Percentiles rank a stretch among this genome's conserved stretches.
These are phyloP conservation scores for Pycnonotus jocosus DNA, from an alignment of 2,113 vertebrate species.

Conservation along the genomic window DNA sequence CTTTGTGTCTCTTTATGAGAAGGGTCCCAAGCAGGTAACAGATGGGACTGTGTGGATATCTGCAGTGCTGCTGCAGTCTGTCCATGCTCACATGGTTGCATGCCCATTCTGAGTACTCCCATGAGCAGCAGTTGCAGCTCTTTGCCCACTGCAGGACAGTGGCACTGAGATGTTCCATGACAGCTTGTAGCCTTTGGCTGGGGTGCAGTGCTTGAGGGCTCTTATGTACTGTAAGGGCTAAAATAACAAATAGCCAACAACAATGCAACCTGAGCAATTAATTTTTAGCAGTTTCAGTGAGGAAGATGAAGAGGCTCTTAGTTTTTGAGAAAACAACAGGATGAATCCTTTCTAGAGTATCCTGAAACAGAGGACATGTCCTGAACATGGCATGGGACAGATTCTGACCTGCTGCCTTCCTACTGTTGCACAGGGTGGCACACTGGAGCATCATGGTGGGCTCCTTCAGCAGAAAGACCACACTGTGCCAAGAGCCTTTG, in stretches of 20 bases:
- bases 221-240: background rate
- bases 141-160: background rate
- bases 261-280: background rate
- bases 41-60: background rate
- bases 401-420: background rate
- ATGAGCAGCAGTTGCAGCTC: background rate
- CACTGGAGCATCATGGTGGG: background rate
- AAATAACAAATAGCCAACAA: background rate
- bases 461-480: background rate
- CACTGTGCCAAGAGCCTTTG: accelerated
- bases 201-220: background rate
- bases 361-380: background rate
- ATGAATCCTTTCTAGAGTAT: background rate
- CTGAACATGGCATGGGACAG: background rate
- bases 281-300: background rate
- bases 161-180: background rate
- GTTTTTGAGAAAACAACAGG: background rate
- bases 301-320: background rate
- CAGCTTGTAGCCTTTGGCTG: background rate
- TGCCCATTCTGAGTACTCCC: background rate
- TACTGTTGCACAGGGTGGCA: background rate
- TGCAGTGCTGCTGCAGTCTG: background rate
- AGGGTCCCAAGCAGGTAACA: slow-evolving; percentile 1
- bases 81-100: background rate
- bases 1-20: background rate